phyloP scores from a whole-genome alignment of 2,797 vertebrate genomes.

The Chelonia mydas region DNA sequence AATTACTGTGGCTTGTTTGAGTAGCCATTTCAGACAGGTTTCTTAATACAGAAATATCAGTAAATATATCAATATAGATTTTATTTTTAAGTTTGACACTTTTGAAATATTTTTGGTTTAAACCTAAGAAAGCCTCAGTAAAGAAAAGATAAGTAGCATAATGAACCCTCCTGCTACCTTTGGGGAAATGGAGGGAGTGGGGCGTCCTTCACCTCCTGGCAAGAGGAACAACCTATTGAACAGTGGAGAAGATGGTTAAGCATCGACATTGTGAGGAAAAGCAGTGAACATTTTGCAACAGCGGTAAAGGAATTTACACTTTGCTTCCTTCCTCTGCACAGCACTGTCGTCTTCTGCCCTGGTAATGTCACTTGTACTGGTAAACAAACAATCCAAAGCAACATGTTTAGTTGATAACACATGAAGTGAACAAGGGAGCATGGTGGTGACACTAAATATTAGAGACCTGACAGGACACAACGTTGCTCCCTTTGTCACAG shows the following conservation, averaged over 20 bases:
- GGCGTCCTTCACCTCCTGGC: background rate
- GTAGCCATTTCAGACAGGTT: background rate
- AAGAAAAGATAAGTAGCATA: background rate
- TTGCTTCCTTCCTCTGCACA: background rate
- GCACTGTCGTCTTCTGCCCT: background rate
- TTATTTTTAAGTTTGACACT: background rate
- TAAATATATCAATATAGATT: slow-evolving; percentile 11
- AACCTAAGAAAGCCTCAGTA: slow-evolving; percentile 29
- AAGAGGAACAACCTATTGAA: background rate
- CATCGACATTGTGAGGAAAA: background rate
- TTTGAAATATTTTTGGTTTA: slow-evolving; percentile 48
- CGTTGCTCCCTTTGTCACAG: too few relatives aligned
- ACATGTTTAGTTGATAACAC: slow-evolving; percentile 15
- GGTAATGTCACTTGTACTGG: background rate
- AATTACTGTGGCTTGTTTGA: slow-evolving; percentile 42
- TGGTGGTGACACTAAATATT: background rate
- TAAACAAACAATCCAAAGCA: background rate
- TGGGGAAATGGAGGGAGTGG: background rate
- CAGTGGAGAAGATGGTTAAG: background rate
- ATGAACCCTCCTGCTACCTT: background rate
- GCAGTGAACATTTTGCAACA: background rate
- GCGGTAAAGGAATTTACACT: background rate
- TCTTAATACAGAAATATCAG: background rate
- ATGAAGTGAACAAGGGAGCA: background rate
- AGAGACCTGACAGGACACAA: background rate